Evolutionary conservation across 1,140 invertebrate species (phyloP), one percentile per base, ranked within the genome.

Genomic region (Glomeris maerens): DNA sequence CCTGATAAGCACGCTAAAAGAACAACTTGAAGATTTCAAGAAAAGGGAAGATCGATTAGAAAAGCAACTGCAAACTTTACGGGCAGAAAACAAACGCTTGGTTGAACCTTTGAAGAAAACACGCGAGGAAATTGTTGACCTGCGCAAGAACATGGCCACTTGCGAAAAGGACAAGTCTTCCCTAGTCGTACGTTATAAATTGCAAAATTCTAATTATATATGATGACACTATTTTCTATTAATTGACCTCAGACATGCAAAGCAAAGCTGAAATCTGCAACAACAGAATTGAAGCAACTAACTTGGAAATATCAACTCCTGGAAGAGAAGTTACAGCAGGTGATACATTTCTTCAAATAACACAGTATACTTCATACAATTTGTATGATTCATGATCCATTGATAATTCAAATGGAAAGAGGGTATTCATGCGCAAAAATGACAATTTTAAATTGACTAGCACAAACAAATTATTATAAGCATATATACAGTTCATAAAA

Each of bases 1-100:
- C 45, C 66, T 89, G 5, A 89, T 90, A 27, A 78, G 79, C 54
- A 83, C 76, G 59, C 67, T 89, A 28, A 88, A 84, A 70, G 81
- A 85, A 62, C 82, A 94, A 76, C 79, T 91, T 66, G 82, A 88
- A 61, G 75, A 79, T 10, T 76, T 85, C 67, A 81, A 84, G 59
- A 81, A 78, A 60, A 78, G 81, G 47, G 81, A 88, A 58, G 84
- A 89, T 62, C 65, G 81, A 55, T 79, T 85, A 66, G 72, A 75
- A 52, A 80, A 79, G 57, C 74, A 80, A 61, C 71, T 80, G 52
- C 64, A 69, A 36, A 73, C 81, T 61, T 64, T 79, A 1, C 74
- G 72, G 1, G 68, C 64, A 1, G 84, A 90, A 62, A 83, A 85
- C 58, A 81, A 80, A 57, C 76, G 76, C 55, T 66, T 89, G 22